These are phyloP conservation scores for Caenorhabditis uteleia DNA, from an alignment of 2,888 invertebrate species.

Conservation along the genomic window DNA sequence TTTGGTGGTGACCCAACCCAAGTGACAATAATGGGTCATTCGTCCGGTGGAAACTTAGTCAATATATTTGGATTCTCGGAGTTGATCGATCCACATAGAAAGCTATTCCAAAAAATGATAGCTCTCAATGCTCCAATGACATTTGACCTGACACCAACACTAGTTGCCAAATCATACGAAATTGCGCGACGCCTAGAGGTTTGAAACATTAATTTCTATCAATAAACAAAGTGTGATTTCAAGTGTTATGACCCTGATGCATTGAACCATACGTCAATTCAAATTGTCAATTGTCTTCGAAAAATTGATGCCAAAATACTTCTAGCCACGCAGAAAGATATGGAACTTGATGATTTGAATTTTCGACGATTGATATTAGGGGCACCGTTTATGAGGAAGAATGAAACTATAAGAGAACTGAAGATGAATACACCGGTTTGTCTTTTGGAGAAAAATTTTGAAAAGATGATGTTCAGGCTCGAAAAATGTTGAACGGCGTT, in stretches of 20 bases:
- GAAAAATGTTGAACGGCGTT: too few species aligned
- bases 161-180: constrained; percentile 22
- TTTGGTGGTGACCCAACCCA: constrained; percentile 23
- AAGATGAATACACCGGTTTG: constrained; percentile 10
- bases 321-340: constrained; percentile 11
- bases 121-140: constrained; percentile 8
- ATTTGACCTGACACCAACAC: constrained; percentile 15
- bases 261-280: too few species aligned
- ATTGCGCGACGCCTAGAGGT: constrained; percentile 11
- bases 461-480: too few species aligned
- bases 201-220: neutral
- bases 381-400: constrained; percentile 17
- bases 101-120: constrained; percentile 19
- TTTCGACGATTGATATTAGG: constrained; percentile 22
- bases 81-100: constrained; percentile 11
- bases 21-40: constrained; percentile 32
- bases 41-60: constrained; percentile 22
- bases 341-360: constrained; percentile 22
- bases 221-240: constrained; percentile 1
- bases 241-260: constrained; percentile 21
- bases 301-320: constrained; percentile 6
- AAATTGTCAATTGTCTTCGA: constrained; percentile 21
- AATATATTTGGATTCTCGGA: constrained; percentile 14
- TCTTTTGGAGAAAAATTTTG: too few species aligned
- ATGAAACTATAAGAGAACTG: constrained; percentile 18